Evolutionary conservation across 2,113 vertebrate genomes (phyloP).

Genomic region (Myotis davidii): DNA sequence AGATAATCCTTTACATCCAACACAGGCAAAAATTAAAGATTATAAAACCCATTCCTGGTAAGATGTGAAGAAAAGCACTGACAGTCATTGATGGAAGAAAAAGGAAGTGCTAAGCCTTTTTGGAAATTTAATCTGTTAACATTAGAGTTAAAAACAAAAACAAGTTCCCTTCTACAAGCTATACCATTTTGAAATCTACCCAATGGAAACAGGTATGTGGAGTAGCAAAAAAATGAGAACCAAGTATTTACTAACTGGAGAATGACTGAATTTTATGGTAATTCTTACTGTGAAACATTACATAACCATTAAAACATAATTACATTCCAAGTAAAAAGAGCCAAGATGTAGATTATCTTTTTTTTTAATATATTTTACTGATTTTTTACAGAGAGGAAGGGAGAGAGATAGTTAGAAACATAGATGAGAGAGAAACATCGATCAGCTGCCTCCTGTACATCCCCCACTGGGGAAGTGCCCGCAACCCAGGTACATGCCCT

Average conservation of each 20-base stretch:
- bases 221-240: not conserved
- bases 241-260: not conserved
- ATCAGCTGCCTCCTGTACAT: no score
- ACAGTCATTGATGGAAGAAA: not conserved
- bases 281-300: not conserved
- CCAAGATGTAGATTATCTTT: not conserved
- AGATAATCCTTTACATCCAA: not conserved
- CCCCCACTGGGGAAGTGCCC: no score
- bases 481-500: no score
- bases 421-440: no score
- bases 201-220: not conserved
- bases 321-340: not conserved
- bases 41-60: not conserved
- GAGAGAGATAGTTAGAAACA: no score
- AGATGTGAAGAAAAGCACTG: not conserved
- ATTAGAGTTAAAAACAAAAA: not conserved
- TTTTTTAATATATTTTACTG: no score
- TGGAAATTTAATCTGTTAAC: not conserved
- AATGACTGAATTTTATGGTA: not conserved
- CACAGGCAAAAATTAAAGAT: not conserved
- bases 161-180: not conserved
- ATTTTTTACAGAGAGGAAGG: no score
- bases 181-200: not conserved
- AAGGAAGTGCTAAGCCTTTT: not conserved
- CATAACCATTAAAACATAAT: not conserved